Percentiles rank a stretch among this genome's conserved stretches.
Conservation (phyloP, 2,113 vertebrate species). For the Takifugu flavidus region DNA sequence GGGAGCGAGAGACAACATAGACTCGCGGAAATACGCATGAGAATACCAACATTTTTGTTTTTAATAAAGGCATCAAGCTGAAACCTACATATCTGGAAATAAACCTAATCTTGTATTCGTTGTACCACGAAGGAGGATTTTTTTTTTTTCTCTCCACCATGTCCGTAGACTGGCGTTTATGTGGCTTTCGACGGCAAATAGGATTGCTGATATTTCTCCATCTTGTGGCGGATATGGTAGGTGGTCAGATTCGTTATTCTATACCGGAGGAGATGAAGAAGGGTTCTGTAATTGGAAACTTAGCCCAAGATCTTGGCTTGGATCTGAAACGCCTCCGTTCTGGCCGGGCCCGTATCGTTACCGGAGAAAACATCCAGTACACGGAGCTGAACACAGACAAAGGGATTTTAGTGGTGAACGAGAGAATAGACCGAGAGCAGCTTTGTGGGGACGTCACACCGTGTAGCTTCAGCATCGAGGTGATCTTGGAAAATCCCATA, state of each 20-base stretch:
- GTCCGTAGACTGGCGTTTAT: constrained; percentile 9
- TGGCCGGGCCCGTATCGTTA: constrained; percentile 67
- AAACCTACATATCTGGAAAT: not conserved
- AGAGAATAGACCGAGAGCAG: constrained; percentile 64
- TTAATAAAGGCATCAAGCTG: not conserved
- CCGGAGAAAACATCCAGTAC: constrained; percentile 48
- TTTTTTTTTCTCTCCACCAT: not conserved
- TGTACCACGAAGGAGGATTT: not conserved
- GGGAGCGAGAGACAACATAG: not conserved
- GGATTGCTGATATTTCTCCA: constrained; percentile 6
- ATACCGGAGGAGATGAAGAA: too few relatives aligned
- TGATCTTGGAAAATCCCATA: constrained; percentile 65
- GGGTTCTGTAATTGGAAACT: constrained; percentile 67
- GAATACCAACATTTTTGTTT: not conserved
- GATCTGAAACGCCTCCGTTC: constrained; percentile 58
- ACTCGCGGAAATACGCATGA: too few relatives aligned
- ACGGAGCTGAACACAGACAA: constrained; percentile 62
- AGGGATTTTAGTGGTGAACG: constrained; percentile 57
- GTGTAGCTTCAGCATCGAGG: constrained; percentile 60
- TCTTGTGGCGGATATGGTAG: not conserved
- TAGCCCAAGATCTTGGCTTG: constrained; percentile 75
- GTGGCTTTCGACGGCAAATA: not conserved
- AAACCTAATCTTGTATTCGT: not conserved
- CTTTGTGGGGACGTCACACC: constrained; percentile 47
- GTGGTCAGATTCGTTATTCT: constrained; percentile 29